Conservation (phyloP, 2,888 invertebrate species). For the Drepana falcataria region DNA sequence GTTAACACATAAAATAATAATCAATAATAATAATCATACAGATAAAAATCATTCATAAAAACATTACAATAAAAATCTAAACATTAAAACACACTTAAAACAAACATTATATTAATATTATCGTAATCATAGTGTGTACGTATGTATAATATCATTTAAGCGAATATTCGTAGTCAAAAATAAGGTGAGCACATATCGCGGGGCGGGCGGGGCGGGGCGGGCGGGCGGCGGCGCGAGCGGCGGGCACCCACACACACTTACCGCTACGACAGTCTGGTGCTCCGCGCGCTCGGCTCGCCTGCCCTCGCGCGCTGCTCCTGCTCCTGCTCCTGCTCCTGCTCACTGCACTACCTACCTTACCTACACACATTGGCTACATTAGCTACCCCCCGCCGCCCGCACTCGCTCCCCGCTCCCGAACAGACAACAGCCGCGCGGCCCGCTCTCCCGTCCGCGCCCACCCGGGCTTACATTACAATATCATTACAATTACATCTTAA, state of each 20-base stretch:
- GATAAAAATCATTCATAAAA: slow-evolving; percentile 80
- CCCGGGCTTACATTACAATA: slow-evolving; percentile 63
- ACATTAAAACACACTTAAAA: slow-evolving; percentile 79
- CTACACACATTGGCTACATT: slow-evolving; percentile 20
- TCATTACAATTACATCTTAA: slow-evolving; percentile 72
- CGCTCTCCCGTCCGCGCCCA: slow-evolving; percentile 63
- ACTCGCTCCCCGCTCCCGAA: slow-evolving; percentile 23
- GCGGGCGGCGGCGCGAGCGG: slow-evolving; percentile 30
- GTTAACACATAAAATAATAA: slow-evolving; percentile 79
- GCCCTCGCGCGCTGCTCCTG: slow-evolving; percentile 4
- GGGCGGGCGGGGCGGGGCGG: slow-evolving; percentile 57
- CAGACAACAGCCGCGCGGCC: slow-evolving; percentile 39
- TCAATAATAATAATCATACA: slow-evolving; percentile 78
- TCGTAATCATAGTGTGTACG: slow-evolving; percentile 77
- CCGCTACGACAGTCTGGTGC: slow-evolving; percentile 8
- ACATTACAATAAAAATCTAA: slow-evolving; percentile 80
- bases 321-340: slow-evolving; percentile 7
- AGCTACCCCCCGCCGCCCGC: slow-evolving; percentile 5
- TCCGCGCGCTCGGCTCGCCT: slow-evolving; percentile 9
- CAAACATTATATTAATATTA: slow-evolving; percentile 80
- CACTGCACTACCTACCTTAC: not conserved
- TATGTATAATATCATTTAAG: slow-evolving; percentile 78
- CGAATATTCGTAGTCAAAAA: slow-evolving; percentile 77
- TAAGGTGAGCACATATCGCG: slow-evolving; percentile 58
- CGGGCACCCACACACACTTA: slow-evolving; percentile 7